Conservation (phyloP, 2,797 vertebrate genomes). For the Rhabdomys pumilio region DNA sequence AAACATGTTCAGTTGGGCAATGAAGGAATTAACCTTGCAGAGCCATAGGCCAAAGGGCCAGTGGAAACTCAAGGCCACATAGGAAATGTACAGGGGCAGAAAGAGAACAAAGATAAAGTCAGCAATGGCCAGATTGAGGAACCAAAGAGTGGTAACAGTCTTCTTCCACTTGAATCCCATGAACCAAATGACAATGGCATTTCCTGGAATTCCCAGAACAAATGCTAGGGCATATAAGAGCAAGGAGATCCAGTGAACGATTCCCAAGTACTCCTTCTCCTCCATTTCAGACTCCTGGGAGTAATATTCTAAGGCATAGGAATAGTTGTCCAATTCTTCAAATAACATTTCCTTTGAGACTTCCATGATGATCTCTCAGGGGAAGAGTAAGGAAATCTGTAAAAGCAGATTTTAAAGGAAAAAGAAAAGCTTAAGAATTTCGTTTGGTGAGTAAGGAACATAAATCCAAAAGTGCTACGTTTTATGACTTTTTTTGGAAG, state of each 20-base stretch:
- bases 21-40: slow-evolving; percentile 97
- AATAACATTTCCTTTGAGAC: slow-evolving; percentile 81
- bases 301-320: slow-evolving; percentile 90
- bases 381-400: slow-evolving; percentile 68
- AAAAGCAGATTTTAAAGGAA: slow-evolving; percentile 57
- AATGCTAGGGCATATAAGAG: slow-evolving; percentile 94
- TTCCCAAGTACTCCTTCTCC: slow-evolving; percentile 88
- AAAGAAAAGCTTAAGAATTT: not conserved
- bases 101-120: slow-evolving; percentile 98
- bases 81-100: slow-evolving; percentile 96
- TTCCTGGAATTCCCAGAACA: slow-evolving; percentile 95
- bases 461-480: not conserved
- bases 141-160: slow-evolving; percentile 95
- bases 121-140: slow-evolving; percentile 96
- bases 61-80: slow-evolving; percentile 95
- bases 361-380: slow-evolving; percentile 85
- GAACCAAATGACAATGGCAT: slow-evolving; percentile 96
- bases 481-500: not conserved
- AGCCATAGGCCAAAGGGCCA: slow-evolving; percentile 95
- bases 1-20: slow-evolving; percentile 96
- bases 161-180: slow-evolving; percentile 95
- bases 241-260: slow-evolving; percentile 93
- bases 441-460: not conserved
- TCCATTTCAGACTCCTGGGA: slow-evolving; percentile 89
- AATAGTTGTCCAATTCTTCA: slow-evolving; percentile 91